These are phyloP conservation scores for Cataglyphis albicans DNA, from an alignment of 2,888 invertebrate species.

Conservation along the genomic window DNA sequence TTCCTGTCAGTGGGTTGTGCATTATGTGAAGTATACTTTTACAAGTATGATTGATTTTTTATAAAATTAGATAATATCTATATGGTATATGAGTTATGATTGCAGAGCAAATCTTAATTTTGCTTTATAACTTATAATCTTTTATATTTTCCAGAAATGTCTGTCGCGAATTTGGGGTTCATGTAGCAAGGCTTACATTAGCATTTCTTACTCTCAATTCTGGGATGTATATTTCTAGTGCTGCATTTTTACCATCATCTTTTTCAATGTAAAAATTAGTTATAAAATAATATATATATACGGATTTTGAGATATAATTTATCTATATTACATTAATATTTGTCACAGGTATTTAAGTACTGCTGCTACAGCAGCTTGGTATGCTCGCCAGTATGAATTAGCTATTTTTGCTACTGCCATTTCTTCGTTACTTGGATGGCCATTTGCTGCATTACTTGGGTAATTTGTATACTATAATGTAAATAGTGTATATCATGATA, in stretches of 20 bases:
- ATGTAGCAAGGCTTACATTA: slow-evolving; percentile 94
- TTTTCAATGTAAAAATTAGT: slow-evolving; percentile 91
- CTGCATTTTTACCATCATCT: slow-evolving; percentile 97
- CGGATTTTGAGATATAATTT: background rate
- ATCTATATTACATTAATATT: background rate
- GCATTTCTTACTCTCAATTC: slow-evolving; percentile 93
- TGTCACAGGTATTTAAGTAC: slow-evolving; percentile 90
- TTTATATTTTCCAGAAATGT: slow-evolving; percentile 89
- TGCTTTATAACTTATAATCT: slow-evolving; percentile 3
- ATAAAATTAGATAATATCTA: background rate
- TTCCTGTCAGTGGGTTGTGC: slow-evolving; percentile 93
- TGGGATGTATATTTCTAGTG: slow-evolving; percentile 95
- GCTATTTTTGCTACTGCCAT: slow-evolving; percentile 95
- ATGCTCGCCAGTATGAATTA: slow-evolving; percentile 92
- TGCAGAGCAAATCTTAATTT: background rate
- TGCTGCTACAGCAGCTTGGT: slow-evolving; percentile 96
- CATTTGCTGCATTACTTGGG: slow-evolving; percentile 98
- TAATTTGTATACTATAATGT: slow-evolving; percentile 71
- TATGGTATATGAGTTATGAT: background rate
- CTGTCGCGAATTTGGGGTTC: slow-evolving; percentile 95
- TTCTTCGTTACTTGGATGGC: slow-evolving; percentile 95
- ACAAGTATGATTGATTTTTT: slow-evolving; percentile 90
- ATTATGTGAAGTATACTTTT: slow-evolving; percentile 96
- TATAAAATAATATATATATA: background rate
- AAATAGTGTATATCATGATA: background rate